Conservation (phyloP, 1,140 invertebrate species). For the Papilio helenus region DNA sequence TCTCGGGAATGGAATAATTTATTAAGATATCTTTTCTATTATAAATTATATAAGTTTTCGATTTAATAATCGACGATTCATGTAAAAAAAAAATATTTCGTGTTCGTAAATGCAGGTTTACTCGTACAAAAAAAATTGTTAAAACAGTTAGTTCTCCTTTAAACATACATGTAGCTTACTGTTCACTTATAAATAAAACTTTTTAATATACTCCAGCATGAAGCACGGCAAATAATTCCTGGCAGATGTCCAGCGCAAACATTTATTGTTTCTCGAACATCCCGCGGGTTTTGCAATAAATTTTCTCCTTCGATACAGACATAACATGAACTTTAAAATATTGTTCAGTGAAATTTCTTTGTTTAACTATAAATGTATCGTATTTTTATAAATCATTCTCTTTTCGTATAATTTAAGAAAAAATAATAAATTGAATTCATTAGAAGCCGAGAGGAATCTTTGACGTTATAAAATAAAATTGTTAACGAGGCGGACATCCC, state of each 20-base stretch:
- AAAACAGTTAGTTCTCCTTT: not conserved
- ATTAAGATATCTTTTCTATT: too few species aligned
- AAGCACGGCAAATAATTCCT: not conserved
- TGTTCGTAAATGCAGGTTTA: not conserved
- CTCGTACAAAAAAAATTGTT: not conserved
- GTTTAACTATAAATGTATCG: not conserved
- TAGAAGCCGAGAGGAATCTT: not conserved
- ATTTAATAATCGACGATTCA: not conserved
- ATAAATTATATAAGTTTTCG: not conserved
- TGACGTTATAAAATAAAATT: not conserved
- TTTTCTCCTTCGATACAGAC: not conserved
- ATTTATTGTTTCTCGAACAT: constrained; percentile 14
- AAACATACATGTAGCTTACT: not conserved
- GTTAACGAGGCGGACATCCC: constrained; percentile 4
- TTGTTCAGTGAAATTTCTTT: not conserved
- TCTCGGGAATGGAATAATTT: not conserved
- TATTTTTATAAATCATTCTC: too few species aligned
- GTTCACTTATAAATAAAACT: constrained; percentile 10
- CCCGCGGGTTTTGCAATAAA: not conserved
- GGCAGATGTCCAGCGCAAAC: constrained; percentile 1
- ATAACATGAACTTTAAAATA: constrained; percentile 14
- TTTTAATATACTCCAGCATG: not conserved
- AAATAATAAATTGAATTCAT: not conserved
- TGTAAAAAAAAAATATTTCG: not conserved
- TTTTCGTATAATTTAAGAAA: too few species aligned